phyloP scores from a whole-genome alignment of 2,113 vertebrate species.

The Etia nguti region DNA sequence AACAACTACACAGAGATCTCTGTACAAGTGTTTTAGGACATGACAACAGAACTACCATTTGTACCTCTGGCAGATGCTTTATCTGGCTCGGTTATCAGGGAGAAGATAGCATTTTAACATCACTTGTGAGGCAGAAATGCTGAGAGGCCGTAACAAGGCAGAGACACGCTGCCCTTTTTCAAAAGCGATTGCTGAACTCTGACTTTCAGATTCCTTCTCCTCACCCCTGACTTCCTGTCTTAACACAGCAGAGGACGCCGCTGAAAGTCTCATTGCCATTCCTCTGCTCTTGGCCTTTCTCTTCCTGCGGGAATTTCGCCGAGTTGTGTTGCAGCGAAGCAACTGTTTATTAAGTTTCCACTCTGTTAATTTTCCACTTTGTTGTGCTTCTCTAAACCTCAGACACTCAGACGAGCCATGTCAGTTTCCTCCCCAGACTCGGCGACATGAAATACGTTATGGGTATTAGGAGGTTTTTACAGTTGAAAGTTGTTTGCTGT shows the following conservation, averaged over 20 bases:
- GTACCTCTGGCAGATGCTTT: constrained; percentile 15
- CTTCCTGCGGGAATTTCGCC: constrained; percentile 58
- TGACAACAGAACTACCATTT: constrained; percentile 29
- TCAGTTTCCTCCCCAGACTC: constrained; percentile 6
- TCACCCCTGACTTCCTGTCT: constrained; percentile 68
- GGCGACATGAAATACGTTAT: constrained; percentile 40
- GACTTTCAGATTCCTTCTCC: constrained; percentile 56
- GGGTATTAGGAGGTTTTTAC: constrained; percentile 44
- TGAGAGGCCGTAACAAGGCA: constrained; percentile 41
- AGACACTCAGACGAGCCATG: neutral
- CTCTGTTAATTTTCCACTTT: constrained; percentile 68
- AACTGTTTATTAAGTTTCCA: constrained; percentile 69
- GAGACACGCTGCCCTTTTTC: constrained; percentile 36
- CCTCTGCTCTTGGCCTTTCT: constrained; percentile 58
- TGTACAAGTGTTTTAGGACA: constrained; percentile 48
- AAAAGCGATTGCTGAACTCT: constrained; percentile 69
- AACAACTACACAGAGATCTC: constrained; percentile 36
- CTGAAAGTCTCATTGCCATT: constrained; percentile 29
- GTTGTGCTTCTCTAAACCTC: constrained; percentile 54
- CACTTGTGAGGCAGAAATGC: constrained; percentile 32
- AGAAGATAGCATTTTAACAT: constrained; percentile 21
- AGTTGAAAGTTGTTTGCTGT: constrained; percentile 49
- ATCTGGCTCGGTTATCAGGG: constrained; percentile 23
- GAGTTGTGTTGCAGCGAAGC: constrained; percentile 39
- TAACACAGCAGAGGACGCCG: constrained; percentile 27